Base-by-base conservation (phyloP, 2,888 invertebrate genomes). In the Eupithecia subumbrata region DNA sequence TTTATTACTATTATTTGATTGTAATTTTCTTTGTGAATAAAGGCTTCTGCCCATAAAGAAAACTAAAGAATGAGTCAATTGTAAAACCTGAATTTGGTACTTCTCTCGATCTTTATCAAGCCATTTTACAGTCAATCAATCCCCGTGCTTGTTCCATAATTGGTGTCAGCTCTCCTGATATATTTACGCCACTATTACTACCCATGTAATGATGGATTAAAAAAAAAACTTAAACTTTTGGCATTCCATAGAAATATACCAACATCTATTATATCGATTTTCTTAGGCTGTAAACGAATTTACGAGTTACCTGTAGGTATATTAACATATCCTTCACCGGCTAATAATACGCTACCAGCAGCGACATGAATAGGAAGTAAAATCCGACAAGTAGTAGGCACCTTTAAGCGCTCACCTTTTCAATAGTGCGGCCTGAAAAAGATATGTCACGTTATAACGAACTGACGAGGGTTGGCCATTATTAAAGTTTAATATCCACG, bases 381-480 rank as follows among this genome's bases (percentile, higher is more conserved):
- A 67, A 85, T 83, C 81, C 79, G 79, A 81, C 76, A 78, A 78
- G 78, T 75, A 79, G 76, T 70, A 56, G 60, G 14, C 5, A 60
- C 60, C 22, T 3, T 2, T 5, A 75, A 76, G 81, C 79, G 70
- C 79, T 82, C 81, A 82, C 81, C 82, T 83, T 82, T 82, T 79
- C 81, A 82, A 83, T 82, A 80, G 80, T 81, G 79, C 81, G 83
- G 81, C 75, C 75, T 77, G 84, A 85, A 87, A 77, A 84, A 86
- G 82, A 85, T 84, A 81, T 86, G 85, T 84, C 86, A 83, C 82
- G 78, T 81, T 82, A 82, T 85, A 85, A 84, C 83, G 76, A 56
- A 3, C 52, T 90, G 92, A 92, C 89, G 87, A 91, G 92, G 92
- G 92, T 92, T 85, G 81, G 81, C 79, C 82, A 75, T 86, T 86